Evolutionary conservation across 2,113 vertebrate species (phyloP), one percentile per base, ranked within the genome.

Genomic region (Phalacrocorax aristotelis): DNA sequence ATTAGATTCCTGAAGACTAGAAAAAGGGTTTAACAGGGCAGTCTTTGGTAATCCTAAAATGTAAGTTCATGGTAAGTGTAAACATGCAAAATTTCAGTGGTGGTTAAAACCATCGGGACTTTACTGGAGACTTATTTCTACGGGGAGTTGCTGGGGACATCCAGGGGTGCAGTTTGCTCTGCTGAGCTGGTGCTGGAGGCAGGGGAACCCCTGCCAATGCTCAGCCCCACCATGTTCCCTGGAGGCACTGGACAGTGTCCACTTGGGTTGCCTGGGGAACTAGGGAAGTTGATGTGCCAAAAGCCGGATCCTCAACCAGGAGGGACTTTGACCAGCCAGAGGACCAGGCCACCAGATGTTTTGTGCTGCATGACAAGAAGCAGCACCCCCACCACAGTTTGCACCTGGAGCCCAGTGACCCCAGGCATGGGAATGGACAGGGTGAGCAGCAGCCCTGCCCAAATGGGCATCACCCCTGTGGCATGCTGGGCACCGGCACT

Each of bases 391-490:
- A 7, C 25, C 16, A 3, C 5, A 10, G 9, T 38, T 46, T 83
- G 48, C 8, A 7, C 1, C 27, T 36, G 75, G 32, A 83, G 49
- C 76, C 11, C 46, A 4, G 26, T 2, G 40, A 61, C 6, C 40
- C 20, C 57, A 4, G 38, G 8, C 4, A 0, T 4, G 60, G 64
- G 51, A 22, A 30, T 3, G 25, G 55, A 12, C 0, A 1, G 69
- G 42, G 5, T 42, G 9, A 80, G 86, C 60, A 52, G 61, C 83
- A 75, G 23, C 79, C 3, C 11, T 82, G 78, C 69, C 46, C 11
- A 2, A 16, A 8, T 0, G 4, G 60, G 14, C 46, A 29, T 22
- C 0, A 0, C 36, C 13, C 3, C 40, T 23, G 4, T 19, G 42
- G 9, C 3, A 7, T 61, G n/a, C 58, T 61, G 72, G n/a, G 29